Conservation (phyloP, 2,113 vertebrate species). For the Australoheros scitulus region DNA sequence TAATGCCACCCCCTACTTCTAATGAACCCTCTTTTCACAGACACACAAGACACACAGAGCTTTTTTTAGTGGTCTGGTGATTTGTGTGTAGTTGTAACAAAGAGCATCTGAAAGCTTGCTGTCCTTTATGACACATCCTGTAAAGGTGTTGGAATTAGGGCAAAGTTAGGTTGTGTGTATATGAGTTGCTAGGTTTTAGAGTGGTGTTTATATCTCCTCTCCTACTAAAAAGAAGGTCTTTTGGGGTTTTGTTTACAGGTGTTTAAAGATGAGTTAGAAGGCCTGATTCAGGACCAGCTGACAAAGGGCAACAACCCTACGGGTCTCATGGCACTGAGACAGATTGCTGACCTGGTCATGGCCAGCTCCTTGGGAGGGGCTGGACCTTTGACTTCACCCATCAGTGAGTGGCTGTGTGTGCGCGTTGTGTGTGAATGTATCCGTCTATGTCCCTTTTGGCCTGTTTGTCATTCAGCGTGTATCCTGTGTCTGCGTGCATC, state of each 20-base stretch:
- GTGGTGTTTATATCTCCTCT: not conserved
- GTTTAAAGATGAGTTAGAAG: slow-evolving; percentile 96
- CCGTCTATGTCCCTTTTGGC: slow-evolving; percentile 12
- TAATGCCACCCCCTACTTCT: slow-evolving; percentile 30
- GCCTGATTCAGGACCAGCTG: slow-evolving; percentile 94
- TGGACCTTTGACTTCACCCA: slow-evolving; percentile 86
- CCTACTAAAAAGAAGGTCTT: not conserved
- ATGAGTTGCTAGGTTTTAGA: slow-evolving; percentile 9
- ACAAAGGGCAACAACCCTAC: slow-evolving; percentile 92
- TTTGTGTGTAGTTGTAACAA: slow-evolving; percentile 65
- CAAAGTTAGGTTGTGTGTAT: slow-evolving; percentile 5
- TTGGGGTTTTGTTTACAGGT: slow-evolving; percentile 81
- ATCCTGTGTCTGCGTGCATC: slow-evolving; percentile 29
- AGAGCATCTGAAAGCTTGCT: slow-evolving; percentile 14
- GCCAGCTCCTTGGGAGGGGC: slow-evolving; percentile 86
- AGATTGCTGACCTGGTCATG: slow-evolving; percentile 95
- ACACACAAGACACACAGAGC: slow-evolving; percentile 40
- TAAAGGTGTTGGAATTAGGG: slow-evolving; percentile 34
- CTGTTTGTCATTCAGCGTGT: slow-evolving; percentile 44
- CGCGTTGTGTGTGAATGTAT: slow-evolving; percentile 11
- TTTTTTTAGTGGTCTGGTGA: slow-evolving; percentile 45
- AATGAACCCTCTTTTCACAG: slow-evolving; percentile 37
- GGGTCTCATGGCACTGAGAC: slow-evolving; percentile 90
- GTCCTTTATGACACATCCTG: slow-evolving; percentile 30
- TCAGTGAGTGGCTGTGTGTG: slow-evolving; percentile 64